Conservation (phyloP, 2,797 vertebrate genomes). For the Lagodon rhomboides region DNA sequence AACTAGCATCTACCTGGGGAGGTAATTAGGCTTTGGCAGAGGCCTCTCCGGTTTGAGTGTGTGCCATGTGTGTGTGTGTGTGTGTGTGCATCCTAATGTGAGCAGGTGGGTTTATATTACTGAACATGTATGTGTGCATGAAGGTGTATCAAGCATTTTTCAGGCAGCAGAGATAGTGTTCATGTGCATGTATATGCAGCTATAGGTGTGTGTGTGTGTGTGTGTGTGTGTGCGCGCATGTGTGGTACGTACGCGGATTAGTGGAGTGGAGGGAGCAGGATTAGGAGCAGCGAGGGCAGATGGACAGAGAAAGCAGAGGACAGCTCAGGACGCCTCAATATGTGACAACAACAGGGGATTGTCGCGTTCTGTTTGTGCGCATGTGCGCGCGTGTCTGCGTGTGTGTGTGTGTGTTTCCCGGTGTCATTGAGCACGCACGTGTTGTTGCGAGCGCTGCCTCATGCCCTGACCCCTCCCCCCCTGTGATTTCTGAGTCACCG, state of each 20-base stretch:
- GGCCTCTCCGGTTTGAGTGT: not conserved
- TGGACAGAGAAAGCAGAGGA: conserved; percentile 70
- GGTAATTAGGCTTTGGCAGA: conserved; percentile 27
- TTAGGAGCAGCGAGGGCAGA: conserved; percentile 69
- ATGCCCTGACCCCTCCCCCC: conserved; percentile 69
- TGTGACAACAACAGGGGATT: conserved; percentile 74
- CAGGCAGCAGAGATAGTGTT: not conserved
- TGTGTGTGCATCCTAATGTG: not conserved
- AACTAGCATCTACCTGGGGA: conserved; percentile 25
- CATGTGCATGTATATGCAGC: not conserved
- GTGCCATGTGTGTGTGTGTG: not conserved
- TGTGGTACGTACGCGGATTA: conserved; percentile 46
- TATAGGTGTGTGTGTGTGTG: not conserved
- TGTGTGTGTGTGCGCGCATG: not conserved
- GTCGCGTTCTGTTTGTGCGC: conserved; percentile 58
- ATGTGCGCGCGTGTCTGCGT: conserved; percentile 32
- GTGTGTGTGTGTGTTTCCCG: conserved; percentile 29
- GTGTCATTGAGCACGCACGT: conserved; percentile 69
- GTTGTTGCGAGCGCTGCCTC: conserved; percentile 71
- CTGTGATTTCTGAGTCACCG: conserved; percentile 61
- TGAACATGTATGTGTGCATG: not conserved
- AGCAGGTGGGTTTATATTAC: conserved; percentile 9
- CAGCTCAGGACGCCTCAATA: conserved; percentile 68
- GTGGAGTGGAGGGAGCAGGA: conserved; percentile 57
- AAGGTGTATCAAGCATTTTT: not conserved